A percentile compares a stretch with the other conserved stretches of the same genome.
These are phyloP conservation scores for Dryobota labecula DNA, from an alignment of 2,888 invertebrate genomes.

Conservation along the genomic window DNA sequence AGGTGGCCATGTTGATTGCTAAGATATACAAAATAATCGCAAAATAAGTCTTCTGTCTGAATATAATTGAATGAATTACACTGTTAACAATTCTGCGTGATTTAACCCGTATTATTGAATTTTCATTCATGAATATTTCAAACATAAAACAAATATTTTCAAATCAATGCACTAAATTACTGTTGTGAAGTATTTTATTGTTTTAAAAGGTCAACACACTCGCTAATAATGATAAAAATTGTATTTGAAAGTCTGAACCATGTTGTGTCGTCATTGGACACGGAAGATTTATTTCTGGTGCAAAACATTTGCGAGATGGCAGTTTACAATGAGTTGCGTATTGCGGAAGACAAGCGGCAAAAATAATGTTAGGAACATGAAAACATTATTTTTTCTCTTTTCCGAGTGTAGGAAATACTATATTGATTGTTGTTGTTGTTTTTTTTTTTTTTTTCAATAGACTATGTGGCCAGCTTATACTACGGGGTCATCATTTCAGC, in stretches of 20 bases:
- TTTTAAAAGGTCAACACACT: constrained; percentile 34
- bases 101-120: constrained; percentile 17
- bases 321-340: constrained; percentile 46
- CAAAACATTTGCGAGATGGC: constrained; percentile 37
- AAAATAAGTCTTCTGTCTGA: background rate
- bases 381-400: background rate
- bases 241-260: background rate
- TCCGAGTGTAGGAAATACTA: background rate
- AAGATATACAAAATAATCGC: background rate
- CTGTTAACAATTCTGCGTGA: constrained; percentile 3
- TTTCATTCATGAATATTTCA: constrained; percentile 25
- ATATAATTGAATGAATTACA: background rate
- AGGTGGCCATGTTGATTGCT: no score
- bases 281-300: constrained; percentile 45
- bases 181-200: background rate
- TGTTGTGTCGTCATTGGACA: constrained; percentile 39
- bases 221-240: background rate
- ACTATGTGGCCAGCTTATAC: no score
- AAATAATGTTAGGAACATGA: constrained; percentile 18
- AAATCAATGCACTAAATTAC: constrained; percentile 2
- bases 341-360: constrained; percentile 38
- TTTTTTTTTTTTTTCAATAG: no score
- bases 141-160: constrained; percentile 45
- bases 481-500: no score
- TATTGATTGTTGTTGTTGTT: no score